A percentile compares a stretch with the other conserved stretches of the same genome.
Conservation (phyloP, 64 coral and sea anemone genomes). For the Montipora efflorescens region DNA sequence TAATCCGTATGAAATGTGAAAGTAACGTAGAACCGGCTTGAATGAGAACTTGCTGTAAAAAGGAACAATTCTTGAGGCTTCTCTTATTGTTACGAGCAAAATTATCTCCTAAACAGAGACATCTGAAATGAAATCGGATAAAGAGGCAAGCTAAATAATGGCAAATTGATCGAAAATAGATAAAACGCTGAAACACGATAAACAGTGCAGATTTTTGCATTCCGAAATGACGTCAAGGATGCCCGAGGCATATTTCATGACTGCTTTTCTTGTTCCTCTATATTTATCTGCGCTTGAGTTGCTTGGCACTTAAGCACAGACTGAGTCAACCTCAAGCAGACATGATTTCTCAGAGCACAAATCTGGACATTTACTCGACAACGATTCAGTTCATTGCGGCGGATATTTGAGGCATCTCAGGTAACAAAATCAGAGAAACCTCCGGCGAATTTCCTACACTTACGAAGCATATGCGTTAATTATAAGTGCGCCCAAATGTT, state of each 20-base stretch:
- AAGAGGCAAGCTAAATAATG: neutral
- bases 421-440: neutral
- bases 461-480: neutral
- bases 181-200: neutral
- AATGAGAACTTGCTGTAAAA: no score
- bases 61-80: neutral
- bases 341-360: neutral
- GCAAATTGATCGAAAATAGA: neutral
- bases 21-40: no score
- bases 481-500: neutral
- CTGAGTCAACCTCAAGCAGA: neutral
- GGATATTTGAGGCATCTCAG: no score
- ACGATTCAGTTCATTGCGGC: neutral
- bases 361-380: neutral
- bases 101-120: neutral
- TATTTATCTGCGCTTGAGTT: slow-evolving; percentile 18
- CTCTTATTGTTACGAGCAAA: neutral
- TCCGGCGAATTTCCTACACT: neutral
- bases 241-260: slow-evolving; percentile 12
- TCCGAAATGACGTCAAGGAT: slow-evolving; percentile 17
- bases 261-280: slow-evolving; percentile 17
- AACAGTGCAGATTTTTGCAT: neutral
- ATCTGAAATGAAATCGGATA: neutral
- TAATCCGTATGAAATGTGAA: no score
- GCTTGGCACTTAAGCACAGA: neutral